A percentile compares a stretch with the other conserved stretches of the same genome.
These are phyloP conservation scores for Chydorus sphaericus DNA, from an alignment of 2,888 invertebrate genomes.

Conservation along the genomic window DNA sequence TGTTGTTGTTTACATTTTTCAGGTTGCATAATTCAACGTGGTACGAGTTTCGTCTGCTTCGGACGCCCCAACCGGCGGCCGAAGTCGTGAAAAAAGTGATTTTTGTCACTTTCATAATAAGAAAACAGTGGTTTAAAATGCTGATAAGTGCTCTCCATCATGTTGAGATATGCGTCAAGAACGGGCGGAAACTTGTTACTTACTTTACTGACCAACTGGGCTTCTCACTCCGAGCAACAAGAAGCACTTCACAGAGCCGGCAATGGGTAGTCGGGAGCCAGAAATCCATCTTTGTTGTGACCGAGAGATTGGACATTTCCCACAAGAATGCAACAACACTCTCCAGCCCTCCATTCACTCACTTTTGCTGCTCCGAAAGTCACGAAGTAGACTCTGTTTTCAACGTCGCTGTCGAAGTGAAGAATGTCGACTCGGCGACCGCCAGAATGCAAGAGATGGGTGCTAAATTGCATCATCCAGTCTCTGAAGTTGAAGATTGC, in stretches of 20 bases:
- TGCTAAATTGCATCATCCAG: slow-evolving; percentile 24
- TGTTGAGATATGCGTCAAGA: slow-evolving; percentile 14
- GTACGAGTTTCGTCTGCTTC: too few species aligned
- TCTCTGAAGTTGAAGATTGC: slow-evolving; percentile 22
- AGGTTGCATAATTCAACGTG: too few species aligned
- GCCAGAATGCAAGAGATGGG: slow-evolving; percentile 19
- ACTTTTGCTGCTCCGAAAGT: slow-evolving; percentile 20
- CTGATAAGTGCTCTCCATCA: slow-evolving; percentile 9
- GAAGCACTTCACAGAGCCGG: slow-evolving; percentile 20
- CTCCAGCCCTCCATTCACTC: slow-evolving; percentile 19
- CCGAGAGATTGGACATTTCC: slow-evolving; percentile 18
- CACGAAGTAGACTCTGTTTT: slow-evolving; percentile 27
- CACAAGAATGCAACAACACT: background rate
- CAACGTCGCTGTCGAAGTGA: slow-evolving; percentile 30
- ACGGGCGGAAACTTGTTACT: background rate
- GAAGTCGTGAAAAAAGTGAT: too few species aligned
- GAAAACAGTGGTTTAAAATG: slow-evolving; percentile 8
- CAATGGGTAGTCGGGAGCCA: slow-evolving; percentile 25
- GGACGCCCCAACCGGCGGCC: background rate
- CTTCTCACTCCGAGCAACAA: slow-evolving; percentile 8
- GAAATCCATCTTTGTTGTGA: slow-evolving; percentile 25
- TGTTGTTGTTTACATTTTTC: too few species aligned
- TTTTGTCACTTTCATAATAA: background rate
- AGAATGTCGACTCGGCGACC: slow-evolving; percentile 23
- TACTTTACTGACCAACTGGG: slow-evolving; percentile 13